Conservation (phyloP, 2,113 vertebrate species). For the Rhinopithecus roxellana region DNA sequence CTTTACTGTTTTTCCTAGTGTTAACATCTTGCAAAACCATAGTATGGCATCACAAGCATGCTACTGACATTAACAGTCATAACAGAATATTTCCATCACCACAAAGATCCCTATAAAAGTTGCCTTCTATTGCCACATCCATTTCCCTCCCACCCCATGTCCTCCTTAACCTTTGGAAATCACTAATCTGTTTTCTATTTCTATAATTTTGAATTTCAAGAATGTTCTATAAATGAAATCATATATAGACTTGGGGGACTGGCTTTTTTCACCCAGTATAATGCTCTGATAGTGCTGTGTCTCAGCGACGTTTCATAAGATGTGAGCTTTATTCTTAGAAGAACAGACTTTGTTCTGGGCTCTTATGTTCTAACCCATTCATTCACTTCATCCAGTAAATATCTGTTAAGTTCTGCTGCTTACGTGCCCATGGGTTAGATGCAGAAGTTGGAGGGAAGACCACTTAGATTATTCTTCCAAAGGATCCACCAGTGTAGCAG, state of each 20-base stretch:
- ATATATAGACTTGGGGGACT: neutral
- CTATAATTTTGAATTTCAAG: neutral
- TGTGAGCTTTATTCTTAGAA: neutral
- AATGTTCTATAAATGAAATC: neutral
- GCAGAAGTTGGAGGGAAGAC: neutral
- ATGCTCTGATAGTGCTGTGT: neutral
- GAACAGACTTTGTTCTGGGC: neutral
- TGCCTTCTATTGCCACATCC: neutral
- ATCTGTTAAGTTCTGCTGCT: neutral
- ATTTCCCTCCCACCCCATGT: no score
- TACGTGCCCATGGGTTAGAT: neutral
- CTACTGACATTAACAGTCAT: neutral
- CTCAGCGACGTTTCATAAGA: neutral
- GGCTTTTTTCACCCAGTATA: neutral
- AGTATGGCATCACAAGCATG: neutral
- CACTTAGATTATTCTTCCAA: neutral
- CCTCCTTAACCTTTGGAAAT: neutral
- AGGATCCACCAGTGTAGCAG: neutral
- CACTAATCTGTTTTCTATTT: neutral
- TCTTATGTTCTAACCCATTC: neutral
- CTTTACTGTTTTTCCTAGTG: neutral
- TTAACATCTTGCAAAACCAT: neutral
- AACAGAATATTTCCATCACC: neutral
- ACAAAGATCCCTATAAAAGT: neutral
- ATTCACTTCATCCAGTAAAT: neutral